phyloP scores from a whole-genome alignment of 2,113 vertebrate genomes.

The Nothocercus nigrocapillus region DNA sequence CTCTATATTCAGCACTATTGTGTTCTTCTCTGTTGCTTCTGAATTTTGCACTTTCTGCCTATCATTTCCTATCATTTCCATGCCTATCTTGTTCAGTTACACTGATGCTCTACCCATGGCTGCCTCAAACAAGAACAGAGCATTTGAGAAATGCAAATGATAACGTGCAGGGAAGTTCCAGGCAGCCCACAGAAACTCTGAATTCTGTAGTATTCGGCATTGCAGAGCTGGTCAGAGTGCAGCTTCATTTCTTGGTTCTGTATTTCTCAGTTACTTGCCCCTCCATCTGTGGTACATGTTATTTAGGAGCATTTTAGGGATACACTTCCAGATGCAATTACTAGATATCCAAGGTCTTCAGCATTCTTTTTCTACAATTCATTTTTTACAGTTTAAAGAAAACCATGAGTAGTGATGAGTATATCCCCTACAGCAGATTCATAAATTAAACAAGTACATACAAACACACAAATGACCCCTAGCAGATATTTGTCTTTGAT shows the following conservation, averaged over 20 bases:
- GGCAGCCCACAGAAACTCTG: background rate
- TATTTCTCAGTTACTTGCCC: background rate
- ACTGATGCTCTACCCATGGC: background rate
- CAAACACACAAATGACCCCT: rapidly evolving
- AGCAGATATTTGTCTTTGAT: background rate
- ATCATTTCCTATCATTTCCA: too few species aligned
- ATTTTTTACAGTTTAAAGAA: background rate
- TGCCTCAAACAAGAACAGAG: background rate
- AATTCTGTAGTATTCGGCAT: background rate
- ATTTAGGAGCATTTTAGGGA: background rate
- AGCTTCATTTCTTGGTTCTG: background rate
- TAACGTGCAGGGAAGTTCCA: background rate
- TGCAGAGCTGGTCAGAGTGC: background rate
- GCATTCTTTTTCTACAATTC: background rate
- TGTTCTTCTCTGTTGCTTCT: background rate
- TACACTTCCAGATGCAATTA: background rate
- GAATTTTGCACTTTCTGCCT: background rate
- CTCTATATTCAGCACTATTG: rapidly evolving
- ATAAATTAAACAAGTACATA: background rate
- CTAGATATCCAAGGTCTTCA: background rate
- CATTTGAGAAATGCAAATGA: background rate
- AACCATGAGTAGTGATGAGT: background rate
- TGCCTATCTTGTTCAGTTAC: background rate
- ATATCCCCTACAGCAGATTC: background rate
- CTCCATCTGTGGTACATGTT: background rate